These are phyloP conservation scores for Pseudomyrmex flavicornis DNA, from an alignment of 1,140 invertebrate species.

Conservation along the genomic window DNA sequence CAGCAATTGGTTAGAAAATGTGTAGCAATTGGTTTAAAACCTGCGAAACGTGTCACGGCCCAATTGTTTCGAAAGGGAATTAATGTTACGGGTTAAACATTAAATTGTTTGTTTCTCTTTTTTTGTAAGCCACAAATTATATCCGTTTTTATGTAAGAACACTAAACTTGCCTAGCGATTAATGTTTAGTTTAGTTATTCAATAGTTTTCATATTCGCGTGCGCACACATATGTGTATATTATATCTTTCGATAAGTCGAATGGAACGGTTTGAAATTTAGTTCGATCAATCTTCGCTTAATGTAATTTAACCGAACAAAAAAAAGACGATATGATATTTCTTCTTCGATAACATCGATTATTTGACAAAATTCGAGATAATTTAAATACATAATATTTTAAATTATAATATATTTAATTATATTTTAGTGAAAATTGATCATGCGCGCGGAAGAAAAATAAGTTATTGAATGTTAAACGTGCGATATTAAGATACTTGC, in stretches of 20 bases:
- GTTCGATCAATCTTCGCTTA: not conserved
- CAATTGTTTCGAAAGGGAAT: not conserved
- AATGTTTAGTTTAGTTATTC: conserved; percentile 3
- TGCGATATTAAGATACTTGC: not conserved
- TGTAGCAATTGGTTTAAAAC: not conserved
- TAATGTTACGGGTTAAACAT: conserved; percentile 20
- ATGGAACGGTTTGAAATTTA: conserved; percentile 15
- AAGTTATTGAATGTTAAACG: no score
- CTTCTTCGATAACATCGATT: no score
- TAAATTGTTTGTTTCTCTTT: no score
- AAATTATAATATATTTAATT: no score
- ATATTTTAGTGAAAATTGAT: no score
- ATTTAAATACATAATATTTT: no score
- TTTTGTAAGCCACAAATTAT: conserved; percentile 2
- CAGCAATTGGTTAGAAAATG: conserved; percentile 29
- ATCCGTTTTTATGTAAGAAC: not conserved
- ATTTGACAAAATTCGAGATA: no score
- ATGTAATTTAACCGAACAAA: no score
- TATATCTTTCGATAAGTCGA: conserved; percentile 1
- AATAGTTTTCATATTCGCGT: not conserved
- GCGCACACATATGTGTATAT: not conserved
- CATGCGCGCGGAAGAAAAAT: no score
- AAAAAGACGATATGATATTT: no score
- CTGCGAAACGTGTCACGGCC: not conserved
- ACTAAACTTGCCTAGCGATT: not conserved